Percentiles rank a stretch among this genome's conserved stretches.
Conservation (phyloP, 2,113 vertebrate genomes). For the Notothenia rossii region DNA sequence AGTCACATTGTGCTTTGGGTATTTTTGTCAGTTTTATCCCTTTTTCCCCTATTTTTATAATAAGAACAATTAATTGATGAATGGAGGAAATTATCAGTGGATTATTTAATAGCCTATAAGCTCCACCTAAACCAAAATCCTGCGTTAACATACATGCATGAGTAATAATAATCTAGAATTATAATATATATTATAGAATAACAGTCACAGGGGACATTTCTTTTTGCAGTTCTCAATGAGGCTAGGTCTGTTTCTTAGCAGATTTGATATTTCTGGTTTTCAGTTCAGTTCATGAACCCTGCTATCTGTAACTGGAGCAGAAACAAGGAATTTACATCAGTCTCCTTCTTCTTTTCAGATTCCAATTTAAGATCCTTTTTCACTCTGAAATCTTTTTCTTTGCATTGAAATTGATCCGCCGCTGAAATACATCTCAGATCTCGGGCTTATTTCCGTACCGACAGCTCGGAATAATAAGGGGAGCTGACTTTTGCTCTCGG, state of each 20-base stretch:
- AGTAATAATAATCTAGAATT: too few relatives aligned
- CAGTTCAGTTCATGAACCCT: background rate
- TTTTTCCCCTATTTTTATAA: too few relatives aligned
- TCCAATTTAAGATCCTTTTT: constrained; percentile 7
- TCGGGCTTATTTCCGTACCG: constrained; percentile 3
- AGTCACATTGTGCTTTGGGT: too few relatives aligned
- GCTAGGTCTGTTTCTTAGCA: background rate
- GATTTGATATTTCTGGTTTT: constrained; percentile 4
- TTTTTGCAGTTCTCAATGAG: background rate
- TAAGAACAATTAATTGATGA: too few relatives aligned
- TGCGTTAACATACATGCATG: too few relatives aligned
- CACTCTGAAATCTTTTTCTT: constrained; percentile 8
- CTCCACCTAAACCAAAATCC: too few relatives aligned
- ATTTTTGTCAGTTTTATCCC: too few relatives aligned
- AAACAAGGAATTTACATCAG: background rate
- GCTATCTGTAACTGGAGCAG: constrained; percentile 6
- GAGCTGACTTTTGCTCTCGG: constrained; percentile 16
- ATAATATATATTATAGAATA: too few relatives aligned
- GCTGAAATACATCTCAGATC: constrained; percentile 17
- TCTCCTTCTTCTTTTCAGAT: background rate
- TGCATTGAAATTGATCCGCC: background rate
- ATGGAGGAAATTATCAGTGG: too few relatives aligned
- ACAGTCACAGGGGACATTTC: too few relatives aligned
- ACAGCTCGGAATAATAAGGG: background rate
- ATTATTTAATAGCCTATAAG: too few relatives aligned